These are phyloP conservation scores for Falcunculus frontatus DNA, from an alignment of 2,113 vertebrate genomes.

Conservation along the genomic window DNA sequence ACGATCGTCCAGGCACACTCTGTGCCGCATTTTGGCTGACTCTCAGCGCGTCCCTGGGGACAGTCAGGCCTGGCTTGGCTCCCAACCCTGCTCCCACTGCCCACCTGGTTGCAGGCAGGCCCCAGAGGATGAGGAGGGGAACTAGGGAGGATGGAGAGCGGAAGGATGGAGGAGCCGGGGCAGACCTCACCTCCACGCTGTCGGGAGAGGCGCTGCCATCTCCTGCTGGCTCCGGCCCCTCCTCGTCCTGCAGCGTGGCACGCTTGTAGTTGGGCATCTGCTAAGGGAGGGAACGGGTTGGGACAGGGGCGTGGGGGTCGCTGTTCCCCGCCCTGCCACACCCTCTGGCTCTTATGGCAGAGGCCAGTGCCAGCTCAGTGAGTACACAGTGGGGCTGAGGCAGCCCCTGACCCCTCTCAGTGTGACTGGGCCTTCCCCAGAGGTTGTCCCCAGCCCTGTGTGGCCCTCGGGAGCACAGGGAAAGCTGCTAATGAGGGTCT, in stretches of 20 bases:
- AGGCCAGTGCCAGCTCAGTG: neutral
- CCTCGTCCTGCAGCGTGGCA: slow-evolving; percentile 90
- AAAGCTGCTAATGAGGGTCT: neutral
- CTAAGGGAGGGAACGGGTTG: neutral
- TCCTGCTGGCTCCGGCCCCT: slow-evolving; percentile 72
- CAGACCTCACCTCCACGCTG: slow-evolving; percentile 80
- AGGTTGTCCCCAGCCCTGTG: neutral
- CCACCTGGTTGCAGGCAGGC: neutral
- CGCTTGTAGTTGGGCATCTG: slow-evolving; percentile 96
- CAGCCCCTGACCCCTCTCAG: neutral
- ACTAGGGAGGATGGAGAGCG: neutral
- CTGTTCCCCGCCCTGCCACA: neutral
- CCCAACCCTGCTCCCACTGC: neutral
- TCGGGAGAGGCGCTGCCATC: slow-evolving; percentile 83
- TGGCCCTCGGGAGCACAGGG: neutral
- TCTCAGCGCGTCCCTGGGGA: neutral
- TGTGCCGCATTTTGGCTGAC: slow-evolving; percentile 8
- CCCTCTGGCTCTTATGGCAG: neutral
- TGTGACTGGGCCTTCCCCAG: neutral
- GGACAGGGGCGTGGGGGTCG: neutral
- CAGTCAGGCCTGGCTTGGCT: neutral
- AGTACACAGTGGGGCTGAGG: accelerated
- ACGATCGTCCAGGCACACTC: neutral
- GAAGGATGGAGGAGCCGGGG: neutral
- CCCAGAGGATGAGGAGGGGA: neutral